Percentiles rank a stretch among this genome's conserved stretches.
These are phyloP conservation scores for Prietella phreatophila DNA, from an alignment of 2,113 vertebrate species.

Conservation along the genomic window DNA sequence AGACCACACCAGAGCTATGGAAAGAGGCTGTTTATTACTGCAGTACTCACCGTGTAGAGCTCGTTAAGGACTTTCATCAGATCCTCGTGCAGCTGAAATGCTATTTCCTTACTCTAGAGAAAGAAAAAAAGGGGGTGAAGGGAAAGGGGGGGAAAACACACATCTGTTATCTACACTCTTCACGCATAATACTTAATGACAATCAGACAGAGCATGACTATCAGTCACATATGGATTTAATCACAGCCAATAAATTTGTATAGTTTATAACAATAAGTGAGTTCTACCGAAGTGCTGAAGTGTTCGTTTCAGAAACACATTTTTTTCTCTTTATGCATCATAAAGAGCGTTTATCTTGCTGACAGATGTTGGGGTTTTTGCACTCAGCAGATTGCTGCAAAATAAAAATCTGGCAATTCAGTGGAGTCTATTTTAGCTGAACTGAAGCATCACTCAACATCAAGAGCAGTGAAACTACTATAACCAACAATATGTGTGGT, in stretches of 20 bases:
- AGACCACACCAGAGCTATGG: not conserved
- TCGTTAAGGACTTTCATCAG: constrained; percentile 99
- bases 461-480: not conserved
- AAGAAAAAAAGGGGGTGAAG: constrained; percentile 61
- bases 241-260: not conserved
- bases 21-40: constrained; percentile 10
- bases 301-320: not conserved
- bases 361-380: not conserved
- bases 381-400: not conserved
- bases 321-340: not conserved
- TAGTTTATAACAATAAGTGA: not conserved
- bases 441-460: not conserved
- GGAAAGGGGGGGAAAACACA: constrained; percentile 21
- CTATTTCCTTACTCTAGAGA: constrained; percentile 50
- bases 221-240: not conserved
- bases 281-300: not conserved
- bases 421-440: not conserved
- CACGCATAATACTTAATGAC: not conserved
- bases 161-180: constrained; percentile 17
- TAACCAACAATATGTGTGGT: not conserved
- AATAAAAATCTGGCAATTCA: not conserved
- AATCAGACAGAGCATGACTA: not conserved
- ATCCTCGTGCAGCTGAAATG: constrained; percentile 66
- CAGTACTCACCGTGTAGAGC: constrained; percentile 92
- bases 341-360: not conserved